Evolutionary conservation across 2,797 vertebrate genomes (phyloP).

Genomic region (Fundulus diaphanus): DNA sequence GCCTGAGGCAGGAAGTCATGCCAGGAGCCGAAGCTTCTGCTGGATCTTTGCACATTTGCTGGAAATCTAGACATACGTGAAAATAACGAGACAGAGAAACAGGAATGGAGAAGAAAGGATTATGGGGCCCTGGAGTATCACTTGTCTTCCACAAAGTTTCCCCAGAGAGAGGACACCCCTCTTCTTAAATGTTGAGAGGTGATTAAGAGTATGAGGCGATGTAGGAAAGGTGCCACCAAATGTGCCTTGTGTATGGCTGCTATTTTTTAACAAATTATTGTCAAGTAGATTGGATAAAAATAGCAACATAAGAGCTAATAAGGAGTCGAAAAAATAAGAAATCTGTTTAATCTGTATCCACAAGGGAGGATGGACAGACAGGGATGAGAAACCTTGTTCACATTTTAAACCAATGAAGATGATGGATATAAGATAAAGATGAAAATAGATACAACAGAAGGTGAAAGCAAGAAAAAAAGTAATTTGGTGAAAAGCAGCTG

Average conservation of each 20-base stretch:
- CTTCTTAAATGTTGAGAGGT: conserved; percentile 26
- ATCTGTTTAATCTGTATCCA: conserved; percentile 35
- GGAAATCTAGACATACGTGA: conserved; percentile 68
- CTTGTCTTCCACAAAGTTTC: conserved; percentile 59
- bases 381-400: conserved; percentile 42
- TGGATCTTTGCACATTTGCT: conserved; percentile 48
- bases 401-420: conserved; percentile 43
- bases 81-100: conserved; percentile 66
- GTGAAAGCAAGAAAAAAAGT: conserved; percentile 30
- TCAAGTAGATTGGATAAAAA: conserved; percentile 42
- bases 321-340: conserved; percentile 24
- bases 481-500: conserved; percentile 25
- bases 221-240: conserved; percentile 46
- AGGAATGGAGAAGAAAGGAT: conserved; percentile 54
- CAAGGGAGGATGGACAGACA: conserved; percentile 39
- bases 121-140: conserved; percentile 68
- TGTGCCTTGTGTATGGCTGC: conserved; percentile 40
- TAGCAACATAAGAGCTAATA: conserved; percentile 25
- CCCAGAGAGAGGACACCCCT: conserved; percentile 55
- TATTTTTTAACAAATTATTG: conserved; percentile 56
- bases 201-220: conserved; percentile 39
- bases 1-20: conserved; percentile 79
- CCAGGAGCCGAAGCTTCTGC: conserved; percentile 69
- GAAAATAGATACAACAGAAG: conserved; percentile 56
- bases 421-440: conserved; percentile 32